Evolutionary conservation across 1,140 invertebrate species (phyloP), one percentile per base, ranked within the genome.

Genomic region (Drosophila subpulchrella): DNA sequence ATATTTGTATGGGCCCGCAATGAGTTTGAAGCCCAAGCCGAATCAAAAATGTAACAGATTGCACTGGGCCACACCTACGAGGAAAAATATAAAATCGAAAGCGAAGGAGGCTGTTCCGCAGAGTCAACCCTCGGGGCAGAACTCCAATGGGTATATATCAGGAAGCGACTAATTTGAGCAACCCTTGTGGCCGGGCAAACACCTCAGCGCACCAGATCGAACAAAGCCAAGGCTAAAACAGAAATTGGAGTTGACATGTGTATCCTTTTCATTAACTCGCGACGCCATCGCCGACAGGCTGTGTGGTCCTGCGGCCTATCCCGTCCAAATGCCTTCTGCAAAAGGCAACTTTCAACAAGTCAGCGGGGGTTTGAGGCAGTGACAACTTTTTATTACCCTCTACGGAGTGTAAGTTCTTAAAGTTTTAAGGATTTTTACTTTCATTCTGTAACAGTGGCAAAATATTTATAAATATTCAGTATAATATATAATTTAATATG

Each of bases 251-350:
- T 89, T 91, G 89, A 91, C 89, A 91, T 91, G 89, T 91, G 89
- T 91, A 91, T 91, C 89, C 89, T 91, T 91, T 91, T 91, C 89
- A 91, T 91, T 91, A 91, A 91, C 84, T 91, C 89, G 78, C 84
- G 81, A 88, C 84, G 73, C 75, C 66, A 78, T 58, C 75, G 75
- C 30, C 73, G 51, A 59, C 63, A 71, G 63, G 46, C 79, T 73
- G 42, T 66, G 56, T 55, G 60, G 50, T 73, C 54, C 65, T 56
- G 65, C 59, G 51, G 67, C 65, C 59, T 65, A 51, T 68, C 50
- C 75, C 47, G 53, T 47, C 39, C 32, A 47, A 62, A 73, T 78
- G 36, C 56, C 55, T 17, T 17, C 34, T 20, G 8, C 20, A 12
- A n/a, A 39, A n/a, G 10, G 17, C 12, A 36, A 58, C 44, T 73